Percentiles rank a stretch among this genome's conserved stretches.
These are phyloP conservation scores for Crypturellus tataupa DNA, from an alignment of 2,797 vertebrate genomes.

Conservation along the genomic window DNA sequence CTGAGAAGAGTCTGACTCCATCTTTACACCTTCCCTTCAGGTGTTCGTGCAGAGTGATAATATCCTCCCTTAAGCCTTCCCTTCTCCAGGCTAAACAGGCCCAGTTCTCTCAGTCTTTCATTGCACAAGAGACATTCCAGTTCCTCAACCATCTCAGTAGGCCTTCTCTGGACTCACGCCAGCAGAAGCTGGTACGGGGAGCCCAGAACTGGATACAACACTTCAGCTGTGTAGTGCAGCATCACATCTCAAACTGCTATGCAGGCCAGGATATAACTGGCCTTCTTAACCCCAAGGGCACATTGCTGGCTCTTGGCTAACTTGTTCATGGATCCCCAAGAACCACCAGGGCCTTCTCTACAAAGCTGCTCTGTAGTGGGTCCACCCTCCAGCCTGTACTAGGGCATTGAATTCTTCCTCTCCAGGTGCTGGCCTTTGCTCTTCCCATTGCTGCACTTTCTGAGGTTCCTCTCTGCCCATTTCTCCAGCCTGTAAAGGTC, in stretches of 20 bases:
- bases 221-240: background rate
- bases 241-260: background rate
- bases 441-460: background rate
- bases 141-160: background rate
- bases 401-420: background rate
- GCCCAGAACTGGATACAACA: background rate
- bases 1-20: background rate
- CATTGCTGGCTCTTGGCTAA: background rate
- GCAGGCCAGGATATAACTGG: background rate
- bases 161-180: background rate
- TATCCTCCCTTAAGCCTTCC: background rate
- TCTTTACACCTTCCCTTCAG: background rate
- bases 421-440: background rate
- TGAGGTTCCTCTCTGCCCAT: background rate
- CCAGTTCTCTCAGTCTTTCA: background rate
- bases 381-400: background rate
- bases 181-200: background rate
- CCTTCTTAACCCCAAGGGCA: background rate
- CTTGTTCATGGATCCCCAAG: background rate
- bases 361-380: background rate
- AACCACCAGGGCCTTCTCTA: background rate
- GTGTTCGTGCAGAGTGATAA: background rate
- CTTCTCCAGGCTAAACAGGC: background rate
- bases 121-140: background rate
- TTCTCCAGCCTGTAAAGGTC: background rate